Base-by-base conservation (phyloP, 2,113 vertebrate species). In the Nycticryphes semicollaris region DNA sequence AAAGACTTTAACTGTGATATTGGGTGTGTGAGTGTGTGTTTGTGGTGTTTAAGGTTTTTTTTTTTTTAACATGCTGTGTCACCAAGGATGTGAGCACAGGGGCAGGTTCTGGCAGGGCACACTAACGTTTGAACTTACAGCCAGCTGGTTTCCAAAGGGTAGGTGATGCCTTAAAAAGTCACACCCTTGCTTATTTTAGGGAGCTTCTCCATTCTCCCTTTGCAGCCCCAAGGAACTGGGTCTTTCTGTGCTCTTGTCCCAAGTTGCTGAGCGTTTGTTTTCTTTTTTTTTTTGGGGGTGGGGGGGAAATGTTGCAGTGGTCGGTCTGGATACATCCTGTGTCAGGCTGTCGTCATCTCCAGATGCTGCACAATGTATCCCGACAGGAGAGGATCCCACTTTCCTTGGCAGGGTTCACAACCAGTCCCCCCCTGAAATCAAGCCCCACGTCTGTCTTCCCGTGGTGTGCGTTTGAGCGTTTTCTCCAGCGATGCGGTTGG, bases 311-410 rank as follows among this genome's bases (percentile, higher is more conserved):
- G 14, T 59, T 62, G 69, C 24, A 33, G 20, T 14, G 33, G 4
- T 77, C 67, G 9, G 33, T 12, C 16, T 56, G 76, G 50, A 1
- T n/a, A 2, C 2, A 3, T 27, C n/a, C 45, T 6, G 5, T 37
- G 56, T 24, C 66, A 50, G 82, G 47, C 51, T 86, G 73, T 27
- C 12, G 0, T 14, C 27, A 6, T 21, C 45, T 78, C 87, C 62
- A 25, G 28, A 1, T 25, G 64, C 87, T 43, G 50, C 31, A 4
- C 0, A 0, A 15, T 2, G 23, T 13, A 3, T 51, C 41, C 17
- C 43, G 37, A 31, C 28, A 11, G 2, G 51, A 68, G 60, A 60
- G 30, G 25, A 27, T 50, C 72, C 79, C 64, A 2, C 0, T 0
- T 62, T 54, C 83, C 72, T 59, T 4, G 0, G 37, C 9, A 14